These are phyloP conservation scores for Chironomus striatipennis DNA, from an alignment of 1,140 invertebrate genomes.

Conservation along the genomic window DNA sequence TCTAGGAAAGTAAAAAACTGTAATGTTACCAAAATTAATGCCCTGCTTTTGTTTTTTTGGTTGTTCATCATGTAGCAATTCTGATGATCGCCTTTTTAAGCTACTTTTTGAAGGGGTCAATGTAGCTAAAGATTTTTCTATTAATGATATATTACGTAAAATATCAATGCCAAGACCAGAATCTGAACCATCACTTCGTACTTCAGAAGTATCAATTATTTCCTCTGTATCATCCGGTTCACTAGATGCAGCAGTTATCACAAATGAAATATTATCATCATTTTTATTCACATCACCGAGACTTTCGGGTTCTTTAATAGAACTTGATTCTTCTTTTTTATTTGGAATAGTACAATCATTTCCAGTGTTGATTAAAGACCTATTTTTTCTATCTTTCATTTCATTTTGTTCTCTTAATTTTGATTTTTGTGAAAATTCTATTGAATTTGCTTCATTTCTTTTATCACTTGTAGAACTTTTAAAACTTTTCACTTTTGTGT, in stretches of 20 bases:
- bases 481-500: background rate
- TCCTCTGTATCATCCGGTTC: slow-evolving; percentile 25
- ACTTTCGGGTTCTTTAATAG: background rate
- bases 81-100: slow-evolving; percentile 45
- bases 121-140: slow-evolving; percentile 23
- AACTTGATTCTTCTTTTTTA: too few species aligned
- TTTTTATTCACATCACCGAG: background rate
- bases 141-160: slow-evolving; percentile 31
- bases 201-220: slow-evolving; percentile 32
- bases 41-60: slow-evolving; percentile 61
- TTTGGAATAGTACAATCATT: too few species aligned
- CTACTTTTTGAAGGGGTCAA: slow-evolving; percentile 41
- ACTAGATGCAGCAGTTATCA: background rate
- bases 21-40: slow-evolving; percentile 86
- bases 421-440: too few species aligned
- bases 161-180: slow-evolving; percentile 62
- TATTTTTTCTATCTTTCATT: background rate
- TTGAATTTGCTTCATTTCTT: too few species aligned
- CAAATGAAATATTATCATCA: background rate
- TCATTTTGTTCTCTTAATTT: too few species aligned
- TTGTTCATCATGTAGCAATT: slow-evolving; percentile 39
- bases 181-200: slow-evolving; percentile 69
- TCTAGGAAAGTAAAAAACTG: slow-evolving; percentile 90
- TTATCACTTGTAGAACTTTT: too few species aligned
- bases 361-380: background rate